Evolutionary conservation across 2,888 invertebrate species (phyloP).

Genomic region (Caenorhabditis drosophilae): DNA sequence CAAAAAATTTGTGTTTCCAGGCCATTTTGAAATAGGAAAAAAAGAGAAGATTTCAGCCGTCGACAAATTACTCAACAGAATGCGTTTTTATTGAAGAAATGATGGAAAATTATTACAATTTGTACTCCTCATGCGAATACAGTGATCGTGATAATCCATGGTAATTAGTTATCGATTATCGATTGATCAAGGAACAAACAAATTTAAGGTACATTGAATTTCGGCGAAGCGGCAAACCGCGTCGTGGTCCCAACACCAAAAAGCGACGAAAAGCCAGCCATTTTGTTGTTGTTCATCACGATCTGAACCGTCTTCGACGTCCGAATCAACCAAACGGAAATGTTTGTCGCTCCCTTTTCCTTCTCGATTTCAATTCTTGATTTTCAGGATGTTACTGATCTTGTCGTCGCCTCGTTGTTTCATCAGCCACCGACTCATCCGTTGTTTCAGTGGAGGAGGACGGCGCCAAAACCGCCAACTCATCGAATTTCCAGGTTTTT

Average conservation of each 20-base stretch:
- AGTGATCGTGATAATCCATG: constrained; percentile 48
- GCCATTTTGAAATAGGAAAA: background rate
- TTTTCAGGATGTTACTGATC: constrained; percentile 19
- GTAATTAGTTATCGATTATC: no score
- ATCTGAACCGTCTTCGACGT: constrained; percentile 8
- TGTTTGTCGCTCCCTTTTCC: constrained; percentile 11
- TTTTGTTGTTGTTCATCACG: constrained; percentile 36
- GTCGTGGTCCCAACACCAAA: constrained; percentile 58
- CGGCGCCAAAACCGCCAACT: constrained; percentile 17
- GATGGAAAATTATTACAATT: constrained; percentile 69
- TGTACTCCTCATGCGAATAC: constrained; percentile 68
- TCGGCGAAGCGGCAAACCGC: constrained; percentile 56
- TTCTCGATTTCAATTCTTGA: no score
- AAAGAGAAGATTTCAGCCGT: constrained; percentile 16
- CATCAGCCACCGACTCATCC: constrained; percentile 43
- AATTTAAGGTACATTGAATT: constrained; percentile 67
- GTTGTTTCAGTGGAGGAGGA: constrained; percentile 6
- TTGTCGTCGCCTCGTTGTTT: constrained; percentile 32
- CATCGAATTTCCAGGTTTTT: constrained; percentile 35
- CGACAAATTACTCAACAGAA: constrained; percentile 59
- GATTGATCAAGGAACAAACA: no score
- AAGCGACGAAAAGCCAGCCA: constrained; percentile 52
- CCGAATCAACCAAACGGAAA: constrained; percentile 18
- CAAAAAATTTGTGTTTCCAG: background rate
- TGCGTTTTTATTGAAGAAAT: constrained; percentile 69